Base-by-base conservation (phyloP, 2,113 vertebrate genomes). In the Xyliphius kryptos region DNA sequence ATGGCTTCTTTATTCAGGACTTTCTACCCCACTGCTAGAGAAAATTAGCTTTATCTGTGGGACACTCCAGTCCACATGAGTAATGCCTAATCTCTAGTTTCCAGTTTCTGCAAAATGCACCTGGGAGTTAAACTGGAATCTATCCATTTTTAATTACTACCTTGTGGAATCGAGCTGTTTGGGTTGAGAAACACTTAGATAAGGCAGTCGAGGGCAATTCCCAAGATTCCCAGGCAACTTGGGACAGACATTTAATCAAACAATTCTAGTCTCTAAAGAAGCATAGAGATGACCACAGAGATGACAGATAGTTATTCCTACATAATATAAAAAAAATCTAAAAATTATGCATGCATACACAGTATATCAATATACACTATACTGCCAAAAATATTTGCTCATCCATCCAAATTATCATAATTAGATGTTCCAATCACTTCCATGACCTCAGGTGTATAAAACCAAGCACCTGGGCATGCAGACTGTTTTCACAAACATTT, bases 41-140 rank as follows among this genome's bases (percentile, higher is more conserved):
- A 84, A 85, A 86, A 82, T 79, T 78, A 85, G 84, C 81, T 85
- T 86, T 82, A 82, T 82, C 84, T 78, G 85, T 82, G 82, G 85
- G 72, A 81, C 68, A 77, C 81, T 79, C 40, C 63, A 58, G 80
- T 79, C 81, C 69, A 81, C 80, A 80, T 68, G 76, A 85, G 78
- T 81, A 86, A 78, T 74, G 70, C 76, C 46, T n/a, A n/a, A n/a
- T n/a, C 82, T 83, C 70, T 78, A 74, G 75, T 79, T 73, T 75
- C 77, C 63, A 64, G 78, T 79, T 76, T 78, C 76, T 65, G n/a
- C 74, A 80, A 84, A 83, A 75, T 77, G 73, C 73, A 65, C n/a
- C n/a, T n/a, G n/a, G 66, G 73, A 73, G 82, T 83, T 75, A 74
- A 76, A 65, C 9, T 68, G 66, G 62, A 80, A 81, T 73, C 71